Base-by-base conservation (phyloP, 1,140 invertebrate species). In the Neuroterus valhalla region DNA sequence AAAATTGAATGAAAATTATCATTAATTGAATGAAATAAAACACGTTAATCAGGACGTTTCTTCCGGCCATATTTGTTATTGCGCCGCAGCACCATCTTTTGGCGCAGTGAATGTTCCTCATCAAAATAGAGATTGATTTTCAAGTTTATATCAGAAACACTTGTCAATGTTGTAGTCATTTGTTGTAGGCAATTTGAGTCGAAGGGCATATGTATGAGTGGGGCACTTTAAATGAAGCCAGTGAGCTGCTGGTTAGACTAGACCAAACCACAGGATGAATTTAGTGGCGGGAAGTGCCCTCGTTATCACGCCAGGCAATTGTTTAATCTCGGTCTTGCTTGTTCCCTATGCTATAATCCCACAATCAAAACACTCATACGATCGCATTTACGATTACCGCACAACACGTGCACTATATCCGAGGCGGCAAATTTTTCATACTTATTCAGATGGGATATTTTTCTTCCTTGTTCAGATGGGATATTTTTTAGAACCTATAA, bases 221-320 rank as follows among this genome's bases (percentile, higher is more conserved):
- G 68, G 72, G 70, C 55, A 70, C 66, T 73, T 75, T 82, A 66
- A 81, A 66, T 74, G 52, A 62, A 31, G 55, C 31, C 31, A 38
- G 31, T 38, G 31, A 38, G 31, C 55, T 62, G 26, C 55, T 31
- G 55, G 55, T 62, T 62, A 62, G 55, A 62, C 55, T 38, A 62
- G 31, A 38, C 31, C 10, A 38, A 23, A 62, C 26, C 55, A 62
- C 55, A 31, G 55, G 55, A 62, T 62, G 55, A 62, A 62, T 62
- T 62, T 62, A 62, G 55, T 62, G 77, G 75, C 80, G 81, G 80
- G 83, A 83, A 83, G 81, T 83, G 81, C 75, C 78, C 80, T 83
- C 81, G 78, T 84, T 84, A 84, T 83, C 80, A 82, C 83, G 74
- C 81, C 77, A 77, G 74, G 76, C 81, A 84, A 84, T 84, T 83